Base-by-base conservation (phyloP, 2,888 invertebrate genomes). In the Tenthredo distinguenda region DNA sequence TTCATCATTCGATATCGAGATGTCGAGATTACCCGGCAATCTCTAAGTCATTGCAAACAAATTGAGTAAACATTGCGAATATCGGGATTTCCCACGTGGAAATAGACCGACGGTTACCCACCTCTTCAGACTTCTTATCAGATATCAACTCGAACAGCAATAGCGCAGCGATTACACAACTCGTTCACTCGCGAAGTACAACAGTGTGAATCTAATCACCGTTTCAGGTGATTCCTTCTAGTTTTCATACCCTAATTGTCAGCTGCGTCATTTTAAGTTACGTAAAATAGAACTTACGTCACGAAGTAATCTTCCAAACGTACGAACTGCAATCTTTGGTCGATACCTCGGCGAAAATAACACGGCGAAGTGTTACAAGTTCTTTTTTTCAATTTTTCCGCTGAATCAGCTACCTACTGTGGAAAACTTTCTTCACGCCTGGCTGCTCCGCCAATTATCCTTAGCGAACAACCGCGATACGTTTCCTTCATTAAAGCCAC, bases 371-470 rank as follows among this genome's bases (percentile, higher is more conserved):
- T 74, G n/a, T n/a, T 74, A 43, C 87, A 87, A 85, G 26, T 43
- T 68, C 83, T 85, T 40, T 85, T 58, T 72, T 18, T 43, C 7
- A 21, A 21, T 43, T 85, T 83, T 85, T 21, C 81, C 84, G 72
- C 81, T 85, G 82, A 81, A 86, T 86, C 79, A 40, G 74, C 72
- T 31, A 26, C 71, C 34, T 12, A 47, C 21, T 34, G 40, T 55
- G 85, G 72, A 83, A 71, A 85, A 83, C 82, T 83, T 58, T 65
- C 43, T 82, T 82, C 82, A 72, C 83, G 82, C 40, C 34, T 37
- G 34, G 85, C 10, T 83, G 62, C 79, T 0, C 43, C 40, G 4
- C 4, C 40, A 21, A 62, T 79, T 47, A 79, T 58, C 55, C 10
- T 26, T 21, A n/a, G 21, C 37, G 12, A 26, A 55, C 10, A 18